Evolutionary conservation across 2,797 vertebrate genomes (phyloP), one percentile per base, ranked within the genome.

Genomic region (Neostethus bicornis): DNA sequence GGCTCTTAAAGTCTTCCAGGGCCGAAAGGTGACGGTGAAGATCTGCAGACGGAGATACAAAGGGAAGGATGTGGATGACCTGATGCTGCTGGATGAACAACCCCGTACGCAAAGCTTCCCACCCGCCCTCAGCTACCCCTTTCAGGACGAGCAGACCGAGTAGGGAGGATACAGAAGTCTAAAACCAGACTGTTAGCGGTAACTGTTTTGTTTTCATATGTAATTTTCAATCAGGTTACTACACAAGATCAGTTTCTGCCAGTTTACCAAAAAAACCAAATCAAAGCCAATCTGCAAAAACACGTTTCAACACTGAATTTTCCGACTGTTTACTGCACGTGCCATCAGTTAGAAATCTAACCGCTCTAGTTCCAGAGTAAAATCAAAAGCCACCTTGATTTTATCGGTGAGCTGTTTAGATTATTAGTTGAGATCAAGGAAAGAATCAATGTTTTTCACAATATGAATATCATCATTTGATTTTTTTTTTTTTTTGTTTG

Each of bases 1-100:
- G 84, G 97, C 96, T 38, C 79, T 98, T 5, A 99, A 98, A 76
- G 88, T 94, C 14, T 99, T 99, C 86, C 95, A 98, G 83, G 97
- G 97, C 58, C 93, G 96, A 19, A 98, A 96, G 70, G 96, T 99
- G 70, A 91, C 91, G 4, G 96, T 99, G 37, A 97, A 94, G 86
- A 94, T 97, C 69, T 96, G 93, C 73, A 93, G 94, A 41, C 93
- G 96, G 56, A 91, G 95, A 70, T 98, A 92, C 85, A 92, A 84
- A 70, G 96, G 96, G 19, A 92, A 70, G 19, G 96, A 99, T 14
- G 93, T 98, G 66, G 97, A 99, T 81, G 97, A 99, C 80, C 75
- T 99, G 75, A 92, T 98, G 47, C 85, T 98, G 70, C 64, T 96
- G 63, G 95, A 98, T 59, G 97, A 99, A 41, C 96, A 96, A 77